Conservation (phyloP, 2,797 vertebrate genomes). For the Australoheros facetus region DNA sequence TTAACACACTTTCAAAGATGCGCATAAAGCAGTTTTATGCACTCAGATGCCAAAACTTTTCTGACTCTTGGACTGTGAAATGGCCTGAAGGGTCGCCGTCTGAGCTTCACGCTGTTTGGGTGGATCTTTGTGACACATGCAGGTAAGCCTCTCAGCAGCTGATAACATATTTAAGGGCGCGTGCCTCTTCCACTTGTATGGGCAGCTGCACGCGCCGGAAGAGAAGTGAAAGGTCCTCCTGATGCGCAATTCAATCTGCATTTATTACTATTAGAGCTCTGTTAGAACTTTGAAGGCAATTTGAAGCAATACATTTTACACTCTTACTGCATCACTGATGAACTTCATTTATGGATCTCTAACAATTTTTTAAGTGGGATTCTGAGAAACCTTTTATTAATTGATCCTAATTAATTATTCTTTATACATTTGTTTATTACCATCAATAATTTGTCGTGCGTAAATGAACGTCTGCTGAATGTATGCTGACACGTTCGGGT, state of each 20-base stretch:
- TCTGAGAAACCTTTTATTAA: neutral
- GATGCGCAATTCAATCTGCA: neutral
- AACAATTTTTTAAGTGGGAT: neutral
- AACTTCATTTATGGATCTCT: neutral
- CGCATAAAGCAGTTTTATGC: neutral
- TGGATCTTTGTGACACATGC: constrained; percentile 1
- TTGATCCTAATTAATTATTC: neutral
- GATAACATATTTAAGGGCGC: neutral
- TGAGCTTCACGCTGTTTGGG: constrained; percentile 29
- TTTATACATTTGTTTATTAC: neutral
- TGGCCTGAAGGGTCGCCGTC: neutral
- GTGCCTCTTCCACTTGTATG: neutral
- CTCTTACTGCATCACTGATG: rapidly evolving
- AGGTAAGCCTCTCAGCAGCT: neutral
- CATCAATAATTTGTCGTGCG: neutral
- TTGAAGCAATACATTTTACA: neutral
- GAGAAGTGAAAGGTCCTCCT: neutral
- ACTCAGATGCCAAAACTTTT: neutral
- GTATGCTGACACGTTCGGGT: neutral
- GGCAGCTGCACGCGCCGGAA: neutral
- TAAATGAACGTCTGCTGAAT: neutral
- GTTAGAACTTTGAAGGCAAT: neutral
- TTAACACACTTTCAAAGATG: neutral
- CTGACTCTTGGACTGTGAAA: neutral
- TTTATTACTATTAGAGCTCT: neutral